Percentiles rank a stretch among this genome's conserved stretches.
These are phyloP conservation scores for Orchestes rusci DNA, from an alignment of 2,888 invertebrate species.

Conservation along the genomic window DNA sequence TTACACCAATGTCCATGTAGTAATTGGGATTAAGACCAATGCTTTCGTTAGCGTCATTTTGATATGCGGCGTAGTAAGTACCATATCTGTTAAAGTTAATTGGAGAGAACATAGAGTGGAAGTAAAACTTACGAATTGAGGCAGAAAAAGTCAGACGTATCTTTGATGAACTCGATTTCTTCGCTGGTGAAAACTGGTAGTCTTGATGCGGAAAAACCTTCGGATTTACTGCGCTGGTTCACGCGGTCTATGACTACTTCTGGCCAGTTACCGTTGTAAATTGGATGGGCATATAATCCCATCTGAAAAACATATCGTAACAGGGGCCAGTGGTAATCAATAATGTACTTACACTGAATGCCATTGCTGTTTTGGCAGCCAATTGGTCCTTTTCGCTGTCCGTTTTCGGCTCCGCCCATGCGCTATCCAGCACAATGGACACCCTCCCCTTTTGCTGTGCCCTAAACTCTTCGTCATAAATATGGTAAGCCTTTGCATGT, in stretches of 20 bases:
- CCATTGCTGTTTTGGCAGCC: slow-evolving; percentile 12
- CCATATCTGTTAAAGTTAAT: slow-evolving; percentile 17
- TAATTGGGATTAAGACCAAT: slow-evolving; percentile 5
- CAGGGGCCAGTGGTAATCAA: too few relatives aligned
- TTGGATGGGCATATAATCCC: slow-evolving; percentile 46
- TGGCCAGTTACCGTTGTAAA: slow-evolving; percentile 62
- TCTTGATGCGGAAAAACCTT: slow-evolving; percentile 49
- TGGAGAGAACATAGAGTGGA: too few relatives aligned
- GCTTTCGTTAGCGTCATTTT: slow-evolving; percentile 6
- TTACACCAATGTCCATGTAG: slow-evolving; percentile 13
- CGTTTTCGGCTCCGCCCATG: slow-evolving; percentile 12
- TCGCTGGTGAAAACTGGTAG: slow-evolving; percentile 53
- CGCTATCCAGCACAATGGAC: slow-evolving; percentile 20
- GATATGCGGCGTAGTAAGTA: slow-evolving; percentile 9
- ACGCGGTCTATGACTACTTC: slow-evolving; percentile 54
- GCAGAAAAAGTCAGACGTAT: slow-evolving; percentile 1
- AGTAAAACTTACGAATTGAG: slow-evolving; percentile 1
- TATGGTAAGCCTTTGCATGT: slow-evolving; percentile 58
- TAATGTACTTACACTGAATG: slow-evolving; percentile 14
- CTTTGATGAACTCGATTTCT: slow-evolving; percentile 51
- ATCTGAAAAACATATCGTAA: slow-evolving; percentile 22
- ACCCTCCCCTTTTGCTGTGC: slow-evolving; percentile 42
- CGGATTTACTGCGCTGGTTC: slow-evolving; percentile 46
- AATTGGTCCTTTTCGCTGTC: slow-evolving; percentile 11
- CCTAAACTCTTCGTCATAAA: slow-evolving; percentile 56